Percentiles rank a stretch among this genome's conserved stretches.
These are phyloP conservation scores for Papilio glaucus DNA, from an alignment of 1,140 invertebrate species.

Conservation along the genomic window DNA sequence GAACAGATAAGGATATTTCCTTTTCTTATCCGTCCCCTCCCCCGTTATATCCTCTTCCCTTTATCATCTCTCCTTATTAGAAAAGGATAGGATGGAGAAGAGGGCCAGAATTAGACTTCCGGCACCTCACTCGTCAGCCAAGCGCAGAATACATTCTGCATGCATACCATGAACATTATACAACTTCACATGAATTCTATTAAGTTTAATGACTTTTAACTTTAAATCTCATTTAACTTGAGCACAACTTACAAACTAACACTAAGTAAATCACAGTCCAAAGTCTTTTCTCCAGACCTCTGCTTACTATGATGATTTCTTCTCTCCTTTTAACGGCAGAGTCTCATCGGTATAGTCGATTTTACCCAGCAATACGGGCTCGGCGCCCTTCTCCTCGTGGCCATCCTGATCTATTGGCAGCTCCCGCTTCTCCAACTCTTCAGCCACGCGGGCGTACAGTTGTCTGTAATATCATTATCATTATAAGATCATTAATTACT, in stretches of 20 bases:
- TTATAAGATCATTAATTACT: too few species aligned
- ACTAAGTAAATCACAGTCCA: conserved; percentile 25
- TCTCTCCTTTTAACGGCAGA: conserved; percentile 63
- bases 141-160: not conserved
- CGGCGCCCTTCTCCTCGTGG: conserved; percentile 62
- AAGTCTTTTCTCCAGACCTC: not conserved
- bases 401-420: conserved; percentile 55
- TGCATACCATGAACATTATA: not conserved
- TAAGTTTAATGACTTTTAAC: not conserved
- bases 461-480: conserved; percentile 57
- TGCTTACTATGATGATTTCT: conserved; percentile 54
- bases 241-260: conserved; percentile 23
- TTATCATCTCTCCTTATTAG: too few species aligned
- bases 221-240: conserved; percentile 21
- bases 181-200: not conserved
- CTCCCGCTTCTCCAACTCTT: conserved; percentile 69
- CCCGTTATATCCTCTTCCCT: too few species aligned
- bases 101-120: too few species aligned
- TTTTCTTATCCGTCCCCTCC: too few species aligned
- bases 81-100: too few species aligned
- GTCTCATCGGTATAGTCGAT: conserved; percentile 71
- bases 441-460: conserved; percentile 62
- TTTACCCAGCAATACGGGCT: conserved; percentile 61
- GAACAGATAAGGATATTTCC: too few species aligned
- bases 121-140: too few species aligned